Evolutionary conservation across 2,113 vertebrate genomes (phyloP), one percentile per base, ranked within the genome.

Genomic region (Nothobranchius kuhntae): DNA sequence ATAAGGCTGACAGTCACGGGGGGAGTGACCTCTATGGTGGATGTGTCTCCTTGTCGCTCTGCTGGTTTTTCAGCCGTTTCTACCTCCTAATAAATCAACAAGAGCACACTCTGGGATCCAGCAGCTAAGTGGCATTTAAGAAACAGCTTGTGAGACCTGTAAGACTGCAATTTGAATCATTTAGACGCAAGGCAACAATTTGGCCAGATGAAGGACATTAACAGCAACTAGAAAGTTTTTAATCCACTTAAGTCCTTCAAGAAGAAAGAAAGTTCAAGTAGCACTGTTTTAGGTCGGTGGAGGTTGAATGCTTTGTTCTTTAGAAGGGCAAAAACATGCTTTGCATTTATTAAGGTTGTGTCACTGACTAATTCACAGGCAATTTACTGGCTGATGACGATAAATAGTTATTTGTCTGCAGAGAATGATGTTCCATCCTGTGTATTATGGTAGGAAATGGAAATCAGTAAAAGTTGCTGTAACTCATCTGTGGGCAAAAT

Each of bases 121-220:
- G 82, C 66, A 85, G 88, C 84, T 88, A 86, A 87, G 82, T 91
- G 89, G 86, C 87, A 92, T 92, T 93, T 89, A 89, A 83, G 83
- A 80, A 87, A 84, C 85, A 83, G 89, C 82, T 86, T 84, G 83
- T 81, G 66, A 80, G 79, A 81, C 75, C 62, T 79, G 69, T 77
- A 79, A 81, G 83, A 68, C 85, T 84, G 81, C 74, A 79, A 87
- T 88, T 89, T 86, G 67, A 84, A 82, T 75, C 72, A 85, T 86
- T 91, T 84, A 86, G 86, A 87, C 55, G 24, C 84, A 61, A 75
- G 65, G 63, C 84, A 85, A 85, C 89, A 78, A 90, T 93, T 91
- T 90, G 76, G 76, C 72, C 75, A 84, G 80, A 86, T 87, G 85
- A 91, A 86, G 6, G 58, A 61, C 85, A 91, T 88, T 80, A 84